Conservation (phyloP, 2,888 invertebrate species). For the Leptinotarsa peninsularis region DNA sequence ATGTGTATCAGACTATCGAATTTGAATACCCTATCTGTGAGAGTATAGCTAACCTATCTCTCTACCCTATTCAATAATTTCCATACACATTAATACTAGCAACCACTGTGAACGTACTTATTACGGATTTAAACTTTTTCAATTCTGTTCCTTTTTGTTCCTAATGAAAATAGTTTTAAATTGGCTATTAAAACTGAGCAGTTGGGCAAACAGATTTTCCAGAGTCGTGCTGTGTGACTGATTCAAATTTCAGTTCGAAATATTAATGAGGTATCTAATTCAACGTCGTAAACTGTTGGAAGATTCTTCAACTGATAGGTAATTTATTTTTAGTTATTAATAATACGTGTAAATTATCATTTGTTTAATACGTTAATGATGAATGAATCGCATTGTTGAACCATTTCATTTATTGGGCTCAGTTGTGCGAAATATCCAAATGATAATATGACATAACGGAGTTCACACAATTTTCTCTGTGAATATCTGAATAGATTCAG, state of each 20-base stretch:
- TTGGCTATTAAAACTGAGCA: conserved; percentile 18
- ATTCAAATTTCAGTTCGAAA: background rate
- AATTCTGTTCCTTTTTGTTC: background rate
- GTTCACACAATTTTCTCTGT: too few species aligned
- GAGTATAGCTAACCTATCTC: background rate
- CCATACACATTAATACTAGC: background rate
- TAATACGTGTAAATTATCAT: background rate
- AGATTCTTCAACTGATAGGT: background rate
- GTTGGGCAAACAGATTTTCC: conserved; percentile 15
- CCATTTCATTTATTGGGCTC: background rate
- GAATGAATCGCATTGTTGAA: background rate
- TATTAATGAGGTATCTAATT: conserved; percentile 15
- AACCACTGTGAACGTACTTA: conserved; percentile 4
- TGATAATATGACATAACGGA: too few species aligned
- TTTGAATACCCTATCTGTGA: background rate
- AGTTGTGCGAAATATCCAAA: too few species aligned
- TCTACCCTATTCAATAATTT: background rate
- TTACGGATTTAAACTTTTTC: conserved; percentile 6
- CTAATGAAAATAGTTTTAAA: conserved; percentile 19
- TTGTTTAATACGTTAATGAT: background rate
- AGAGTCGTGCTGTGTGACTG: background rate
- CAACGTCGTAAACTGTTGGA: background rate
- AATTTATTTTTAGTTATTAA: conserved; percentile 7
- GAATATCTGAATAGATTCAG: too few species aligned
- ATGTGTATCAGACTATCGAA: too few species aligned